These are phyloP conservation scores for Galaxea fascicularis DNA, from an alignment of 92 coral and sea anemone genomes.

Conservation along the genomic window DNA sequence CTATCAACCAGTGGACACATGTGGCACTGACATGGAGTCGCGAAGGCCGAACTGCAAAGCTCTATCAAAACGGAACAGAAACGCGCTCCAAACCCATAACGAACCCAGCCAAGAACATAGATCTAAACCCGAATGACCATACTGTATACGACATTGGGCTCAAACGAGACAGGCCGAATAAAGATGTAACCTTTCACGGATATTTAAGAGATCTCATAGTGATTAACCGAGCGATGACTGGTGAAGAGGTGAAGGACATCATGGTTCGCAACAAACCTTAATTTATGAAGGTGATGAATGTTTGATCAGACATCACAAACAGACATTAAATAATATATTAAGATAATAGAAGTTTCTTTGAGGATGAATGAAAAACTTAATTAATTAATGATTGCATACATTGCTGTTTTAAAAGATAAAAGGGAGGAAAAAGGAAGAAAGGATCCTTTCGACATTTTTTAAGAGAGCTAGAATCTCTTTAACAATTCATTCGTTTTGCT, in stretches of 20 bases:
- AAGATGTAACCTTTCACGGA: background rate
- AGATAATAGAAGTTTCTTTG: too few species aligned
- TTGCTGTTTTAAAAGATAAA: too few species aligned
- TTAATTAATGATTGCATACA: too few species aligned
- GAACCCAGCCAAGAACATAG: background rate
- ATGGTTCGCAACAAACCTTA: too few species aligned
- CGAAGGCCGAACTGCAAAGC: background rate
- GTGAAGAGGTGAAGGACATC: background rate
- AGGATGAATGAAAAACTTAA: too few species aligned
- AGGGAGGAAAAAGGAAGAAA: too few species aligned
- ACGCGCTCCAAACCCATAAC: background rate
- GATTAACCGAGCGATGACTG: conserved; percentile 8
- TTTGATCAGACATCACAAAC: too few species aligned
- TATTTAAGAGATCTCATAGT: conserved; percentile 26
- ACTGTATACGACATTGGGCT: conserved; percentile 40
- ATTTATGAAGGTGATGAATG: too few species aligned
- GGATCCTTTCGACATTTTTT: too few species aligned
- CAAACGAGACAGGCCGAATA: background rate
- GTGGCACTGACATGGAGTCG: conserved; percentile 36
- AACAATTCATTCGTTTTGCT: too few species aligned
- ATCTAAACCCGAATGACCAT: conserved; percentile 25
- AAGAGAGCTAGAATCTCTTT: too few species aligned
- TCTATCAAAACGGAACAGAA: background rate
- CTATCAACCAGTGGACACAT: conserved; percentile 4
- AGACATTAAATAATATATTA: too few species aligned